Conservation (phyloP, 1,140 invertebrate species). For the Galendromus occidentalis region DNA sequence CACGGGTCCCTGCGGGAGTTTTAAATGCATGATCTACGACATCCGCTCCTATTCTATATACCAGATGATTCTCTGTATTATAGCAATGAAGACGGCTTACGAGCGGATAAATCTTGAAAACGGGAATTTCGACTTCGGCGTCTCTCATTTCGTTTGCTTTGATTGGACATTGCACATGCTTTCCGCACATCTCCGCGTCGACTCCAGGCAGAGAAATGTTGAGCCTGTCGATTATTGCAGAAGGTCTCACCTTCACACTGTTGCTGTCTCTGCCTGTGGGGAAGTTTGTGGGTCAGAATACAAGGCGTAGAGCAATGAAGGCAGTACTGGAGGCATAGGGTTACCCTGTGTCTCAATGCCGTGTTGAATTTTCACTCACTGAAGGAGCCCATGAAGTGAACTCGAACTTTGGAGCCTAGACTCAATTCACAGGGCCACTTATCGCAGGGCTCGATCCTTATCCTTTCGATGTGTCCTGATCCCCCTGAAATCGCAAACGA, state of each 20-base stretch:
- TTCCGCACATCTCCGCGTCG: not conserved
- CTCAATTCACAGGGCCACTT: not conserved
- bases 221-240: not conserved
- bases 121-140: not conserved
- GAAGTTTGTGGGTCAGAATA: not conserved
- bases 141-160: not conserved
- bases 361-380: not conserved
- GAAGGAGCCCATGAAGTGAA: slow-evolving; percentile 3
- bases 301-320: not conserved
- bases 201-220: not conserved
- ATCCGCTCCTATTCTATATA: not conserved
- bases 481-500: not conserved
- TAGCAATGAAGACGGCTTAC: not conserved
- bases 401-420: not conserved
- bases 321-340: not conserved
- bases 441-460: not conserved
- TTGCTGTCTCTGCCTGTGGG: not conserved
- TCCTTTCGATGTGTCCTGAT: not conserved
- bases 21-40: not conserved
- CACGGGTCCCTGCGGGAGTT: not conserved
- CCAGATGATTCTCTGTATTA: not conserved
- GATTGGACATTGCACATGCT: slow-evolving; percentile 2
- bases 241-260: not conserved
- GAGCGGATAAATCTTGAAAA: not conserved
- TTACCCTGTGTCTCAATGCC: not conserved